phyloP scores from a whole-genome alignment of 1,140 invertebrate genomes.

The Aricia agestis region DNA sequence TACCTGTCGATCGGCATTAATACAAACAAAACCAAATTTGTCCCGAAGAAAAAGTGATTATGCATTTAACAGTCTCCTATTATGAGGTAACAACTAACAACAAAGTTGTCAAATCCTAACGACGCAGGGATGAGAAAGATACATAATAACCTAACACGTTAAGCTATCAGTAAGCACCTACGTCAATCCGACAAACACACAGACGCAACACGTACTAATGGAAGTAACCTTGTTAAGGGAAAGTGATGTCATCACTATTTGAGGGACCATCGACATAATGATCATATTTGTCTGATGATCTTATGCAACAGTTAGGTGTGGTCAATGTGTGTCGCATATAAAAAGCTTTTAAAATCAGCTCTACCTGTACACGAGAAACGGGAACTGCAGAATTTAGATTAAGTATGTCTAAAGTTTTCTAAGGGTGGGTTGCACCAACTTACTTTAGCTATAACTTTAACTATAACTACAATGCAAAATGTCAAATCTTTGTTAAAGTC shows the following conservation, averaged over 20 bases:
- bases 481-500: no score
- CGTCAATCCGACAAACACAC: slow-evolving; percentile 42
- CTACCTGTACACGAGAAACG: background rate
- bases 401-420: no score
- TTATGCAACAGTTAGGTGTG: slow-evolving; percentile 5
- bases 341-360: background rate
- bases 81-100: background rate
- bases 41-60: no score
- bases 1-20: no score
- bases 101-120: background rate
- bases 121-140: background rate
- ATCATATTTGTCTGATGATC: slow-evolving; percentile 5
- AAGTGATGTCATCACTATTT: slow-evolving; percentile 24
- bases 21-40: no score
- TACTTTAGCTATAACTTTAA: no score
- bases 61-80: background rate
- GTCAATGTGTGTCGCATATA: background rate
- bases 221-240: slow-evolving; percentile 39
- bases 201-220: slow-evolving; percentile 36
- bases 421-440: no score
- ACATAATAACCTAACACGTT: slow-evolving; percentile 51
- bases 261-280: background rate
- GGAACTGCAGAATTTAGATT: no score
- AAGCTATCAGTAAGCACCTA: slow-evolving; percentile 33
- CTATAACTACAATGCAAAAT: no score